phyloP scores from a whole-genome alignment of 2,888 invertebrate genomes.

The Brachylomia viminalis region DNA sequence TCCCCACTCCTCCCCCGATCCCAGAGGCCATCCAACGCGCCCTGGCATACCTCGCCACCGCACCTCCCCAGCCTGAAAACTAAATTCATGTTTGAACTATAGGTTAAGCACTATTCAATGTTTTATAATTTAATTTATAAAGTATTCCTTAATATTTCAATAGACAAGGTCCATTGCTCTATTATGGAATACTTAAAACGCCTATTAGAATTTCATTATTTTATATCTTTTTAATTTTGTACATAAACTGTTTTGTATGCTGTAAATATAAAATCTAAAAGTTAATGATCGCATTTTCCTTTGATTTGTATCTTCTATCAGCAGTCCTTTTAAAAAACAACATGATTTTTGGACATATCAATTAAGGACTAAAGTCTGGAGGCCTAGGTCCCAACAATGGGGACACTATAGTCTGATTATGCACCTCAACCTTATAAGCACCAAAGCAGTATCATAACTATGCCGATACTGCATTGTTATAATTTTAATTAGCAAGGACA shows the following conservation, averaged over 20 bases:
- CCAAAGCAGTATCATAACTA: too few species aligned
- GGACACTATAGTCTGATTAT: not conserved
- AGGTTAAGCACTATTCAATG: constrained; percentile 63
- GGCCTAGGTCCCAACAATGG: not conserved
- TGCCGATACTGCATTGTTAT: not conserved
- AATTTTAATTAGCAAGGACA: too few species aligned
- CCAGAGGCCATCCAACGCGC: constrained; percentile 93
- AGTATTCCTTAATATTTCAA: constrained; percentile 51
- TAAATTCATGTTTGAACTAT: constrained; percentile 58
- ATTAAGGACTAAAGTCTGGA: not conserved
- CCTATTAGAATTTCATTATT: constrained; percentile 58
- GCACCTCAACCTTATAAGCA: too few species aligned
- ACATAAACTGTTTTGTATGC: constrained; percentile 57
- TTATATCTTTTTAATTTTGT: constrained; percentile 59
- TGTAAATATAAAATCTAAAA: constrained; percentile 56
- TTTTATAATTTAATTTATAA: constrained; percentile 49
- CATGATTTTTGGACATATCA: not conserved
- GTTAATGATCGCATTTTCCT: constrained; percentile 21
- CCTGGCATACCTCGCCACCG: constrained; percentile 92
- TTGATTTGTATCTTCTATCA: constrained; percentile 5
- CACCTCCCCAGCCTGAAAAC: constrained; percentile 88
- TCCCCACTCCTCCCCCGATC: constrained; percentile 93
- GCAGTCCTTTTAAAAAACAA: not conserved
- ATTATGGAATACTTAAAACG: constrained; percentile 52
- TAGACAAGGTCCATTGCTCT: constrained; percentile 38